Conservation (phyloP, 2,888 invertebrate species). For the Tetranychus truncatus region DNA sequence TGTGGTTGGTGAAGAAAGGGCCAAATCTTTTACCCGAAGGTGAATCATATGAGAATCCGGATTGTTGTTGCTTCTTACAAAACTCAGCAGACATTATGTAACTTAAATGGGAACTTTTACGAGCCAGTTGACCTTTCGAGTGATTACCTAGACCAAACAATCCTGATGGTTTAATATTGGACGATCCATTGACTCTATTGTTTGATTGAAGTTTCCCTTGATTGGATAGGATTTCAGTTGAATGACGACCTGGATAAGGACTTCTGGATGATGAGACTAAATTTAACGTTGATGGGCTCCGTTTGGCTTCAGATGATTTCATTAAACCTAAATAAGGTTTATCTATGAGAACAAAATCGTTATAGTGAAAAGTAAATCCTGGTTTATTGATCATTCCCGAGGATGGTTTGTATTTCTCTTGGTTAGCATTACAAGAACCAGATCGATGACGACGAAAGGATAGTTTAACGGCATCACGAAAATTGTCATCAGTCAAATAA, state of each 20-base stretch:
- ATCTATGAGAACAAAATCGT: constrained; percentile 17
- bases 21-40: no score
- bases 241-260: background rate
- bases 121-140: background rate
- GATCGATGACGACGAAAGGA: constrained; percentile 24
- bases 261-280: constrained; percentile 10
- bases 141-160: background rate
- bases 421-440: background rate
- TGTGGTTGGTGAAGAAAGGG: background rate
- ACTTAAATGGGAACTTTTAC: background rate
- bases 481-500: constrained; percentile 42
- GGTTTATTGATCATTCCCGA: background rate
- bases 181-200: background rate
- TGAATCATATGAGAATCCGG: background rate
- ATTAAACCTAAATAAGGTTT: constrained; percentile 16
- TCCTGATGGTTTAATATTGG: background rate
- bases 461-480: constrained; percentile 29
- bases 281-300: constrained; percentile 12
- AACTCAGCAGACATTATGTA: background rate
- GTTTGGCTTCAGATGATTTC: constrained; percentile 15
- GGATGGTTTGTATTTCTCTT: background rate
- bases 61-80: background rate
- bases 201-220: background rate
- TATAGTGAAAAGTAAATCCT: constrained; percentile 14
- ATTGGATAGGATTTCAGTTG: constrained; percentile 3